These are phyloP conservation scores for Prorops nasuta DNA, from an alignment of 1,140 invertebrate genomes.

Conservation along the genomic window DNA sequence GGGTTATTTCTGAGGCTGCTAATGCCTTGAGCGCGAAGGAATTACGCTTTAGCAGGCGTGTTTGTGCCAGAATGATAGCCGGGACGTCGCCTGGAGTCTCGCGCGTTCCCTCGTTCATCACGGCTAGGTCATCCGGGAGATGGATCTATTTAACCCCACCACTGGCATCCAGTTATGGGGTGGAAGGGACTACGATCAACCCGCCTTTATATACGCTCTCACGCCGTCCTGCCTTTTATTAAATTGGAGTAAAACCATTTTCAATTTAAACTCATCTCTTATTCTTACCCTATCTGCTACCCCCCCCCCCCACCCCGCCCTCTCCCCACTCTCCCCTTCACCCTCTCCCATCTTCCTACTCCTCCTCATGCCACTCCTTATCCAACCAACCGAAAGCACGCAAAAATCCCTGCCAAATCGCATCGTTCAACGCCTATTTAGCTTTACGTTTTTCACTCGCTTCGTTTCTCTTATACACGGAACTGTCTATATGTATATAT, in stretches of 20 bases:
- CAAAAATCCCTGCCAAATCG: no score
- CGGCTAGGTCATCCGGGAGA: constrained; percentile 16
- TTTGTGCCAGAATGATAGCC: background rate
- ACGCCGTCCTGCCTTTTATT: background rate
- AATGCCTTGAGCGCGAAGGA: background rate
- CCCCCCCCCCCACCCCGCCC: no score
- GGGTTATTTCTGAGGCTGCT: background rate
- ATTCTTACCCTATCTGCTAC: background rate
- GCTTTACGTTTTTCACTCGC: no score
- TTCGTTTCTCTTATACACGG: no score
- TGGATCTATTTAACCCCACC: constrained; percentile 23
- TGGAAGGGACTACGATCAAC: background rate
- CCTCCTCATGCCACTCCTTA: no score
- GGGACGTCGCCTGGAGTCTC: background rate
- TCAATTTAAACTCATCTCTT: background rate
- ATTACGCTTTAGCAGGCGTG: background rate
- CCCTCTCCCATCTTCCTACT: no score
- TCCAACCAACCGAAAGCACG: no score
- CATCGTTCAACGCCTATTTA: no score
- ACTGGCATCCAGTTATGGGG: background rate
- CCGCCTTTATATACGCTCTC: background rate
- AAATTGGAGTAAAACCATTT: background rate
- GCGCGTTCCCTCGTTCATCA: constrained; percentile 24
- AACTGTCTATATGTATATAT: no score
- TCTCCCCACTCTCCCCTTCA: no score